These are phyloP conservation scores for Pantherophis vulpinus DNA, from an alignment of 2,797 vertebrate species.

Conservation along the genomic window DNA sequence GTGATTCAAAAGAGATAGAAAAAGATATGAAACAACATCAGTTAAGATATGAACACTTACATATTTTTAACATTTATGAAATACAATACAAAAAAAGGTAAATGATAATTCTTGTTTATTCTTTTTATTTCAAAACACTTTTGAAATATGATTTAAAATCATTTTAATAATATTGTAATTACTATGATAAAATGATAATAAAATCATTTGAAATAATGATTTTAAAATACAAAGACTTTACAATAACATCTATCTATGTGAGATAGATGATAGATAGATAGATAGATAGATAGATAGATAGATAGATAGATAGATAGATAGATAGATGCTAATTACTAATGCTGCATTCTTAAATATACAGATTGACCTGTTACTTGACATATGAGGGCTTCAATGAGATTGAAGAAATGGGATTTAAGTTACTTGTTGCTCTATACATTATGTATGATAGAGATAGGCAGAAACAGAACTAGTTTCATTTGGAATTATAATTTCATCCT, in stretches of 20 bases:
- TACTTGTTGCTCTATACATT: not conserved
- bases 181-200: too few relatives aligned
- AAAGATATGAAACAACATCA: not conserved
- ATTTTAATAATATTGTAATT: too few relatives aligned
- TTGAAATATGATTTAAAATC: too few relatives aligned
- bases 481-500: not conserved
- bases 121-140: not conserved
- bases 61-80: not conserved
- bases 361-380: not conserved
- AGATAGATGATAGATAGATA: not conserved
- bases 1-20: not conserved
- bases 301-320: not conserved
- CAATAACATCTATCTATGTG: not conserved
- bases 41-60: not conserved
- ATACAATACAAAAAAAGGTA: not conserved
- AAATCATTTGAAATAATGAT: not conserved
- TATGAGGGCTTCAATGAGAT: not conserved
- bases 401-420: not conserved
- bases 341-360: not conserved
- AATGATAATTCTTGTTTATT: not conserved
- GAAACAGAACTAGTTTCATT: not conserved
- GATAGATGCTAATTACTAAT: not conserved
- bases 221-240: not conserved
- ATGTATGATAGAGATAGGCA: not conserved
- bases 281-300: not conserved